These are phyloP conservation scores for Cybosia mesomella DNA, from an alignment of 2,888 invertebrate genomes.

Conservation along the genomic window DNA sequence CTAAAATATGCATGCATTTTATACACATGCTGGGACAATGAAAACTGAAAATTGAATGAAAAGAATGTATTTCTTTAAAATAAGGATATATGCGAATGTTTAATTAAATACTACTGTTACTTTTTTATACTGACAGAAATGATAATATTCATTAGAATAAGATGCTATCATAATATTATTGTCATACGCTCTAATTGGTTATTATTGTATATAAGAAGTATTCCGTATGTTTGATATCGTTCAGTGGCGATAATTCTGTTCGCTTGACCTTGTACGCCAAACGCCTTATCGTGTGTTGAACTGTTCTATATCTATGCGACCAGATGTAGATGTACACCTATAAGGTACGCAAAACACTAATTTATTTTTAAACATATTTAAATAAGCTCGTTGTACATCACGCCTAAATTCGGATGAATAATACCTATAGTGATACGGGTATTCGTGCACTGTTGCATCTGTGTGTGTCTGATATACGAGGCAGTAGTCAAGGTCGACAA, in stretches of 20 bases:
- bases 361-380: conserved; percentile 28
- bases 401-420: conserved; percentile 58
- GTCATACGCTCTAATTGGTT: not conserved
- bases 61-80: not conserved
- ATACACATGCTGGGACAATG: not conserved
- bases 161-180: not conserved
- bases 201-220: conserved; percentile 18
- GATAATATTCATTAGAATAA: not conserved
- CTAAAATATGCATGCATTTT: conserved; percentile 9
- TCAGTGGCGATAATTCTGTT: conserved; percentile 62
- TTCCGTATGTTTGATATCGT: conserved; percentile 36
- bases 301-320: conserved; percentile 60
- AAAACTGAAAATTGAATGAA: not conserved
- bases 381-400: conserved; percentile 20
- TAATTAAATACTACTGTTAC: not conserved
- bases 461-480: conserved; percentile 74
- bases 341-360: conserved; percentile 20
- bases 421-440: conserved; percentile 71
- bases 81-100: not conserved
- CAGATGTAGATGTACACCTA: conserved; percentile 34
- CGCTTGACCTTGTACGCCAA: conserved; percentile 76
- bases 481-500: conserved; percentile 84
- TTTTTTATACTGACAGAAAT: too few relatives aligned
- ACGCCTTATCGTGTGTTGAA: conserved; percentile 86
- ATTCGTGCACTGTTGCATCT: conserved; percentile 59